phyloP scores from a whole-genome alignment of 2,888 invertebrate species.

The Caenorhabditis sp. region DNA sequence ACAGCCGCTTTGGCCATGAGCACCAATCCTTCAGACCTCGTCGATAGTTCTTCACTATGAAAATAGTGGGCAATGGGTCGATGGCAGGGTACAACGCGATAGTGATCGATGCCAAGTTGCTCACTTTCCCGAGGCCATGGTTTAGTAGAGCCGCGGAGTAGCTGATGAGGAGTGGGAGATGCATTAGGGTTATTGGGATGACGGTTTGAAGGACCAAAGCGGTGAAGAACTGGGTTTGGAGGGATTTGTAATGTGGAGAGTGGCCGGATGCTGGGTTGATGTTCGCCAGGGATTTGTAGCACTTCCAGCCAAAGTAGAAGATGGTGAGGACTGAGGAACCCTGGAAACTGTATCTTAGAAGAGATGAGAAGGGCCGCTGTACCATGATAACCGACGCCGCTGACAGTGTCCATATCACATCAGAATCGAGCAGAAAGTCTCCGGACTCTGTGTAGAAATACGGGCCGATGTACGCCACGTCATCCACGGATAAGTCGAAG shows the following conservation, averaged over 20 bases:
- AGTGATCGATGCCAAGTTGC: constrained; percentile 33
- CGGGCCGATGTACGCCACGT: constrained; percentile 30
- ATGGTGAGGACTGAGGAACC: constrained; percentile 33
- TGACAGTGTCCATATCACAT: constrained; percentile 17
- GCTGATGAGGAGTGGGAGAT: constrained; percentile 30
- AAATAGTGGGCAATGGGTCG: constrained; percentile 36
- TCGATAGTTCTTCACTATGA: constrained; percentile 46
- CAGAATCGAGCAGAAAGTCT: constrained; percentile 16
- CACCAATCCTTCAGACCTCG: constrained; percentile 11
- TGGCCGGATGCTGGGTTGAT: constrained; percentile 1
- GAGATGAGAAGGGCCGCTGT: background rate
- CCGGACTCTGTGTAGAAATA: constrained; percentile 33
- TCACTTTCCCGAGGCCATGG: constrained; percentile 24
- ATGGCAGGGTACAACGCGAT: constrained; percentile 37
- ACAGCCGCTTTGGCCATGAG: background rate
- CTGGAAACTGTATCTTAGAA: constrained; percentile 9
- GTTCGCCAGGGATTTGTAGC: constrained; percentile 10
- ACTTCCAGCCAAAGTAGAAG: constrained; percentile 41
- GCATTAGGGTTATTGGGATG: constrained; percentile 52
- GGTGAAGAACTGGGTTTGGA: constrained; percentile 41
- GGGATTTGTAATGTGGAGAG: constrained; percentile 10
- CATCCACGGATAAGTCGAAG: constrained; percentile 15
- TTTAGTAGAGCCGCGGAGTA: constrained; percentile 35
- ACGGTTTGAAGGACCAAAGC: constrained; percentile 47
- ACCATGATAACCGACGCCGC: constrained; percentile 24